Base-by-base conservation (phyloP, 2,888 invertebrate genomes). In the Oligia strigilis region DNA sequence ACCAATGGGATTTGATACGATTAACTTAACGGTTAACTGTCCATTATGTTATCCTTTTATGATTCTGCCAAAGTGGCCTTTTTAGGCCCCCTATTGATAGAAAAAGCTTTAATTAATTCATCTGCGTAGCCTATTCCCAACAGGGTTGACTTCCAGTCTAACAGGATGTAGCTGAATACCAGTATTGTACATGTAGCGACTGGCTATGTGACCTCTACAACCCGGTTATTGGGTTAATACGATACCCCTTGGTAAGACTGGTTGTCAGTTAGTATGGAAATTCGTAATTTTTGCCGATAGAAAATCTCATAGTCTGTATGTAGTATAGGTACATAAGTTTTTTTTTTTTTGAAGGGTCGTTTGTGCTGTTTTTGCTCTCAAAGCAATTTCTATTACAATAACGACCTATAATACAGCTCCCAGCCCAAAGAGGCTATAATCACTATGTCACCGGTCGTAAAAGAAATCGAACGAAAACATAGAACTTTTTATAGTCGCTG, bases 381-480 rank as follows among this genome's bases (percentile, higher is more conserved):
- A 72, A 62, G 71, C 72, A 72, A 67, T 84, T 71, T 67, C 79
- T 72, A 78, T 78, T 62, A 81, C 36, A 60, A 62, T 72, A 84
- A 84, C 66, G 60, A 67, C 46, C 29, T 46, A 55, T 69, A 58
- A 40, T n/a, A 69, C 11, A n/a, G 81, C 69, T 70, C 3, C 23
- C 6, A 58, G n/a, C 13, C 17, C 36, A 81, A 23, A 67, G n/a
- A 29, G 40, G 40, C 52, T 46, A 72, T 69, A 75, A 87, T 86
- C 71, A 77, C 69, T 72, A 87, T 62, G 49, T 69, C 23, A 60
- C n/a, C 17, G 72, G 29, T 73, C 80, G 64, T 72, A 80, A 84
- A 84, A 87, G 60, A 85, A 87, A 81, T 75, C 70, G 77, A 84
- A 77, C 66, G 60, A 77, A 73, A 75, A 83, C 49, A 79, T 83